phyloP scores from a whole-genome alignment of 2,797 vertebrate genomes.

The Peromyscus melanophrys region DNA sequence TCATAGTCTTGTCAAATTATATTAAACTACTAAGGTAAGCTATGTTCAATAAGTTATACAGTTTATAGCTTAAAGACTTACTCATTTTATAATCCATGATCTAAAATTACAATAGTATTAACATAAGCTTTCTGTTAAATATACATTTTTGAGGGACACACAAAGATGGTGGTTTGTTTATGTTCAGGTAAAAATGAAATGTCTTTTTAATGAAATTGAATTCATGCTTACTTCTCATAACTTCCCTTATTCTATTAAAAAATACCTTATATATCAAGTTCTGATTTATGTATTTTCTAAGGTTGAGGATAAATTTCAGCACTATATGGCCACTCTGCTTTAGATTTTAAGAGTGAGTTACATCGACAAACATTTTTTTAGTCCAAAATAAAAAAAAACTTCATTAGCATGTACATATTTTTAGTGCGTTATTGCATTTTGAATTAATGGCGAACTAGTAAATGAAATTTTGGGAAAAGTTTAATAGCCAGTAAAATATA shows the following conservation, averaged over 20 bases:
- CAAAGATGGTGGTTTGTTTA: background rate
- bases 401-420: background rate
- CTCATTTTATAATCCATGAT: constrained; percentile 16
- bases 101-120: background rate
- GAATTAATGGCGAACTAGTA: background rate
- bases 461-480: constrained; percentile 28
- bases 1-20: background rate
- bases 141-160: background rate
- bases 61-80: constrained; percentile 20
- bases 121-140: background rate
- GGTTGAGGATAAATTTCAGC: constrained; percentile 19
- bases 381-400: background rate
- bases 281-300: background rate
- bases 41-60: background rate
- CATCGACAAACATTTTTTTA: constrained; percentile 20
- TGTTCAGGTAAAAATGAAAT: constrained; percentile 19
- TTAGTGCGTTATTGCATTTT: constrained; percentile 42
- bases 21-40: background rate
- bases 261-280: background rate
- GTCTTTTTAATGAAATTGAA: constrained; percentile 29
- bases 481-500: background rate
- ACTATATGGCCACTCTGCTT: background rate
- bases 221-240: constrained; percentile 4
- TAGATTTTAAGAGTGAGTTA: constrained; percentile 27
- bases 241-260: constrained; percentile 51